Evolutionary conservation across 2,888 invertebrate species (phyloP), one percentile per base, ranked within the genome.

Genomic region (Hesperia comma): DNA sequence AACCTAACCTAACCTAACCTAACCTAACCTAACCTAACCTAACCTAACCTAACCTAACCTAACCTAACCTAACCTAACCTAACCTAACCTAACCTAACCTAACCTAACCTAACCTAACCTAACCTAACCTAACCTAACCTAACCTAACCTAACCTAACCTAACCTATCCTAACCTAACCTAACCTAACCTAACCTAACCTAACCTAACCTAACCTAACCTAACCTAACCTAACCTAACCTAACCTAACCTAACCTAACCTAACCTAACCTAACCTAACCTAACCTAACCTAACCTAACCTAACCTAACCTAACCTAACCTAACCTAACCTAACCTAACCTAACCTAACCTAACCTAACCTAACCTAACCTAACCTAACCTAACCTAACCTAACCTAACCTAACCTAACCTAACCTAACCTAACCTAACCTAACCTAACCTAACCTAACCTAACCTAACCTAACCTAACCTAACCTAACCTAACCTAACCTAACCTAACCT

Each of bases 161-260:
- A n/a, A n/a, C n/a, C 70, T 69, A 69, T 69, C 69, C 69, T 69
- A 72, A 72, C 72, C 72, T 37, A 37, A 37, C 37, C 37, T 37
- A 37, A 37, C 37, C 37, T 37, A 37, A 70, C 71, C 69, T 71
- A 71, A 71, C 72, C 72, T 71, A 72, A 72, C 70, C 70, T 71
- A 71, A 70, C 70, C 70, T 70, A 70, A 70, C 72, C 72, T 69
- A 70, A 70, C 70, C 72, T 72, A 70, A 72, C 72, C 72, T 70
- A 69, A 69, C 72, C 72, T 68, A 70, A 70, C 72, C 70, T 70
- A 72, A 69, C 70, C 70, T 72, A 70, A 37, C 53, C 63, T 43
- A 60, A 60, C 60, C 60, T 60, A 60, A 60, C 60, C 60, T 60
- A 57, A 57, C 57, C 57, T 57, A 57, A 57, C 57, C 63, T 63